phyloP scores from a whole-genome alignment of 1,140 invertebrate species.

The Bombus huntii region DNA sequence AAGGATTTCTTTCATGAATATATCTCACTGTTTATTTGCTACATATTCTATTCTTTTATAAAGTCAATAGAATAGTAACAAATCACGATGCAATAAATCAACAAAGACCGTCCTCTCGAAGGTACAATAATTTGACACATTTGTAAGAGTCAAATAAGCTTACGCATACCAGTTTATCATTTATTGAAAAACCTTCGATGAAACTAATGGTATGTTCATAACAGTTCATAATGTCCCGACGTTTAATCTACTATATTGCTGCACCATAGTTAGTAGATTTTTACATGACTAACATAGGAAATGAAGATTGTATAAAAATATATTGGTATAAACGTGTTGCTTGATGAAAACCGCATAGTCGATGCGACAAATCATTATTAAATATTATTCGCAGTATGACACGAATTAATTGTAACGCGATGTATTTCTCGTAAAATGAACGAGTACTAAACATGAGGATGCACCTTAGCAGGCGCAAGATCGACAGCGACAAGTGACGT shows the following conservation, averaged over 20 bases:
- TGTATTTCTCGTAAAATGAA: constrained; percentile 16
- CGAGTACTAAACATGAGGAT: constrained; percentile 11
- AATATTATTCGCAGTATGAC: not conserved
- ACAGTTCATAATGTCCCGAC: constrained; percentile 20
- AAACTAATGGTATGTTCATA: constrained; percentile 44
- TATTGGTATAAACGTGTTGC: not conserved
- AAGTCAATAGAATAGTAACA: not conserved
- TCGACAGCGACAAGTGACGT: constrained; percentile 40
- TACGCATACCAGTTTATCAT: not conserved
- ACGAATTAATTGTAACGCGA: constrained; percentile 2
- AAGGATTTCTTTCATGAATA: constrained; percentile 33
- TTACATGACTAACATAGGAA: no score
- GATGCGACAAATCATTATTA: not conserved
- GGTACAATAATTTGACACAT: constrained; percentile 28
- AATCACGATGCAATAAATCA: not conserved
- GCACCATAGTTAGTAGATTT: not conserved
- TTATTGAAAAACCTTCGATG: constrained; percentile 32
- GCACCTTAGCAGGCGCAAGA: constrained; percentile 11
- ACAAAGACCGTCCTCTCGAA: not conserved
- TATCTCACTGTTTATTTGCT: constrained; percentile 24
- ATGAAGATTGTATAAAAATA: not conserved
- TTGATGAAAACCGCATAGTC: not conserved
- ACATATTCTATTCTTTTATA: not conserved
- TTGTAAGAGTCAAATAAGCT: constrained; percentile 9
- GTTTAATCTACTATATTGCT: not conserved